Percentiles rank a stretch among this genome's conserved stretches.
phyloP scores from a whole-genome alignment of 1,140 invertebrate genomes.

The Penaeus japonicus region DNA sequence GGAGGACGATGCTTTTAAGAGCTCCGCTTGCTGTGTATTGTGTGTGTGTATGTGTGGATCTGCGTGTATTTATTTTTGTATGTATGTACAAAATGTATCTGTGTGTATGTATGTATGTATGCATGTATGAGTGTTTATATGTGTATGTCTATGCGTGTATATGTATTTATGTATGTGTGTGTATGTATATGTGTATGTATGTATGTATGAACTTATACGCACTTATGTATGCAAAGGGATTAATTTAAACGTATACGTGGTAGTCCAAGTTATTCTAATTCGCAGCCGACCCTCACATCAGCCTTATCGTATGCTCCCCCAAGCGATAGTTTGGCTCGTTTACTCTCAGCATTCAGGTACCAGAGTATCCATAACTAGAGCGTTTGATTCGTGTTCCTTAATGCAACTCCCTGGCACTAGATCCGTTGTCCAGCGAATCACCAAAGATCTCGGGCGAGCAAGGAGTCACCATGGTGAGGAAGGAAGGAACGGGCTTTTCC shows the following conservation, averaged over 20 bases:
- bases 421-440: conserved; percentile 63
- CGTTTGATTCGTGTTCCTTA: not conserved
- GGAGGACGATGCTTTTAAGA: not conserved
- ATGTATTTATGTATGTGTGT: not conserved
- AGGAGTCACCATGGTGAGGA: not conserved
- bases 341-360: too few relatives aligned
- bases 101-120: too few relatives aligned
- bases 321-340: too few relatives aligned
- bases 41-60: not conserved
- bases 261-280: too few relatives aligned
- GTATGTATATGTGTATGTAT: not conserved
- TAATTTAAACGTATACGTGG: too few relatives aligned
- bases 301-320: too few relatives aligned
- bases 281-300: too few relatives aligned
- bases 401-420: conserved; percentile 61
- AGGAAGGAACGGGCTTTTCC: not conserved
- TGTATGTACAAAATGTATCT: not conserved
- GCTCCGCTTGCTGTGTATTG: too few relatives aligned
- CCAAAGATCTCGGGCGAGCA: conserved; percentile 46
- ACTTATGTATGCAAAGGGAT: not conserved
- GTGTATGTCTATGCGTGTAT: not conserved
- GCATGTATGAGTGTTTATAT: not conserved
- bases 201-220: not conserved
- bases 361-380: not conserved
- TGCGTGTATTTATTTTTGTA: not conserved